phyloP scores from a whole-genome alignment of 1,140 invertebrate genomes.

The Wasmannia auropunctata region DNA sequence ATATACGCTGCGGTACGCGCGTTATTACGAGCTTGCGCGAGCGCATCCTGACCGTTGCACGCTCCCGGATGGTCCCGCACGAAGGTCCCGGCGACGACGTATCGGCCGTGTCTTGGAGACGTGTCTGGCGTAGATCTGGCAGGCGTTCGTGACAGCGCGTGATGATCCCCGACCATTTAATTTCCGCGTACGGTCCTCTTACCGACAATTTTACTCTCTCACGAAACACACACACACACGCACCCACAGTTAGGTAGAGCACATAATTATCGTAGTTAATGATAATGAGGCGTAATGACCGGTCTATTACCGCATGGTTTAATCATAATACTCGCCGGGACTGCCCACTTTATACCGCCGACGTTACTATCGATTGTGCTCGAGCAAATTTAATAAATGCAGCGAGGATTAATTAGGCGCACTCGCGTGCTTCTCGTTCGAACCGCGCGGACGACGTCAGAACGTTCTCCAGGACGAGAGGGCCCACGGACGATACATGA shows the following conservation, averaged over 20 bases:
- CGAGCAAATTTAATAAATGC: conserved; percentile 47
- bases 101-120: background rate
- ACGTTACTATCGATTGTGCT: conserved; percentile 41
- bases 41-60: conserved; percentile 18
- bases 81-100: background rate
- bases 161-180: conserved; percentile 33
- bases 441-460: background rate
- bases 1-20: conserved; percentile 11
- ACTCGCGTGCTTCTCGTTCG: background rate
- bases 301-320: conserved; percentile 38
- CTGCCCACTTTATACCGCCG: background rate
- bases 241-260: background rate
- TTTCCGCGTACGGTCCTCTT: conserved; percentile 16
- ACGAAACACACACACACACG: background rate
- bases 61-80: conserved; percentile 1
- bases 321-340: conserved; percentile 38
- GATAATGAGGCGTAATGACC: conserved; percentile 53
- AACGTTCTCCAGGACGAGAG: background rate
- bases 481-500: background rate
- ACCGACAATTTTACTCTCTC: conserved; percentile 33
- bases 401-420: conserved; percentile 39
- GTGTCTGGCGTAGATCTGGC: conserved; percentile 16
- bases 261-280: conserved; percentile 53
- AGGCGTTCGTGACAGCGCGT: conserved; percentile 7
- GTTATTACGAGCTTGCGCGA: conserved; percentile 1